Conservation (phyloP, 2,888 invertebrate genomes). For the Aradus depressus region DNA sequence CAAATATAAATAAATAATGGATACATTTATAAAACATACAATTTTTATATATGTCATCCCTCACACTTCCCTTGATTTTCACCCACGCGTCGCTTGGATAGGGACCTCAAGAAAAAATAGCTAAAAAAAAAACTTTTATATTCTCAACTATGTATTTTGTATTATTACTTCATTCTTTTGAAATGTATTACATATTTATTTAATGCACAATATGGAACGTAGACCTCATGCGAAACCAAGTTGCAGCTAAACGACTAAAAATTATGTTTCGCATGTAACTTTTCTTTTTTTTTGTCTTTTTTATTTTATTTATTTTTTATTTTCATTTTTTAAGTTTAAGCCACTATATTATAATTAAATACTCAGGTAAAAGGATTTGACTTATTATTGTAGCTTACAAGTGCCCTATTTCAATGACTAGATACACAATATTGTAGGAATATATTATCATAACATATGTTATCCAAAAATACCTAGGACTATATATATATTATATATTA, state of each 20-base stretch:
- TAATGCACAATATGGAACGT: neutral
- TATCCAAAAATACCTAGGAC: conserved; percentile 29
- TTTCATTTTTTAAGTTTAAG: conserved; percentile 3
- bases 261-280: conserved; percentile 2
- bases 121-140: too few species aligned
- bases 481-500: conserved; percentile 25
- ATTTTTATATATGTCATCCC: too few species aligned
- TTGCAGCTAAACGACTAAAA: conserved; percentile 4
- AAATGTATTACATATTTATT: too few species aligned
- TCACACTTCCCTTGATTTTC: neutral
- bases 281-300: too few species aligned
- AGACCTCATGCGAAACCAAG: neutral
- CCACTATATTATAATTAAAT: conserved; percentile 11
- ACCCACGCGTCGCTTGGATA: too few species aligned
- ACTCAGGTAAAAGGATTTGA: conserved; percentile 3
- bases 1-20: too few species aligned
- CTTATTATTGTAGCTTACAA: conserved; percentile 10
- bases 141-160: too few species aligned
- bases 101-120: too few species aligned
- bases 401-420: conserved; percentile 17
- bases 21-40: too few species aligned
- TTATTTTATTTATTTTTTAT: too few species aligned
- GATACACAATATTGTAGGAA: conserved; percentile 21
- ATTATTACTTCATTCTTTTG: too few species aligned
- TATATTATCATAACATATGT: conserved; percentile 23